Conservation (phyloP, 2,113 vertebrate species). For the Tenrec ecaudatus region DNA sequence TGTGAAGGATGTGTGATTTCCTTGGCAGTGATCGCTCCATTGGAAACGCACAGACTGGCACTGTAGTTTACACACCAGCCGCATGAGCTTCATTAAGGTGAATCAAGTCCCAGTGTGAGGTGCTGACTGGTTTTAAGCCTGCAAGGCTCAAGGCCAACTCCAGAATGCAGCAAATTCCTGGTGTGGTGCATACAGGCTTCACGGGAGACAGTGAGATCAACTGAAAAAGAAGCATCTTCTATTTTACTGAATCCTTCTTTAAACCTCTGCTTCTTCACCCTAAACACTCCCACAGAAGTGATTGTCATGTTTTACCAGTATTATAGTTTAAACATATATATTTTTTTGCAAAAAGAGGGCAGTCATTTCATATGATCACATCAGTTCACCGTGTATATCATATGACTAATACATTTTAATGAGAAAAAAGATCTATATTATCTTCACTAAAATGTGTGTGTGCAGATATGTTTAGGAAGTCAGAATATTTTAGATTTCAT, state of each 20-base stretch:
- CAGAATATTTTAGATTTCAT: slow-evolving; percentile 3
- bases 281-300: not conserved
- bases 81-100: not conserved
- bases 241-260: not conserved
- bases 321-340: not conserved
- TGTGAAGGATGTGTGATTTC: not conserved
- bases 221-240: not conserved
- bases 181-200: not conserved
- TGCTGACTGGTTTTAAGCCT: not conserved
- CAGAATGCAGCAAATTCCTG: not conserved
- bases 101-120: not conserved
- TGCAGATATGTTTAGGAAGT: not conserved
- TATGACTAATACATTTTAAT: not conserved
- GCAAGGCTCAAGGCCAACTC: not conserved
- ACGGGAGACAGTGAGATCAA: not conserved
- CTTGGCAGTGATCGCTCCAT: not conserved
- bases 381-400: not conserved
- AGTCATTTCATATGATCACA: not conserved
- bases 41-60: not conserved
- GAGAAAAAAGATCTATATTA: not conserved
- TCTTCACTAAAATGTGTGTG: not conserved
- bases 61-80: not conserved
- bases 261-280: not conserved
- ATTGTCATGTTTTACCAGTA: not conserved
- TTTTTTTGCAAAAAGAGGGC: not conserved